Evolutionary conservation across 2,797 vertebrate genomes (phyloP).

Genomic region (Gadopsis bispinosus): DNA sequence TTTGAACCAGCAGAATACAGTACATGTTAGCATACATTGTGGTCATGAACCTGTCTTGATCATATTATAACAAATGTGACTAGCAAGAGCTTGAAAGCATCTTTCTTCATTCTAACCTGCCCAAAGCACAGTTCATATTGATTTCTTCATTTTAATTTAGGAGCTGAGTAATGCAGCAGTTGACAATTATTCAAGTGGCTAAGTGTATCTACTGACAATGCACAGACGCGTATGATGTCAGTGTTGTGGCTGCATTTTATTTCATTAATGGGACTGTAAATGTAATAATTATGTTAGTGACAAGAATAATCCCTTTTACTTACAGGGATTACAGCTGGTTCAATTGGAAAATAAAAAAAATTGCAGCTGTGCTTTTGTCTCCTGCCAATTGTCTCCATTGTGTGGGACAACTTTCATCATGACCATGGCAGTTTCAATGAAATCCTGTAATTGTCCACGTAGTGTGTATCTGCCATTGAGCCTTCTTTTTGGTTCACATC

Average conservation of each 20-base stretch:
- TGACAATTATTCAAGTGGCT: slow-evolving; percentile 21
- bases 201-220: slow-evolving; percentile 28
- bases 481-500: not conserved
- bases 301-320: slow-evolving; percentile 58
- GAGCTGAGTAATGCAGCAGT: slow-evolving; percentile 22
- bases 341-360: slow-evolving; percentile 43
- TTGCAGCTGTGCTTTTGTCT: slow-evolving; percentile 30
- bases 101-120: not conserved
- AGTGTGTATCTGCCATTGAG: not conserved
- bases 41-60: not conserved
- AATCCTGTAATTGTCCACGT: not conserved
- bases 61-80: not conserved
- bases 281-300: slow-evolving; percentile 50
- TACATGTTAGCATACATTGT: not conserved
- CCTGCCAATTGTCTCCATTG: slow-evolving; percentile 22
- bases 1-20: not conserved
- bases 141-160: slow-evolving; percentile 27
- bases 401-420: slow-evolving; percentile 23
- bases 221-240: slow-evolving; percentile 9
- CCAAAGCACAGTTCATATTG: not conserved
- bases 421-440: not conserved
- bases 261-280: slow-evolving; percentile 47
- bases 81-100: not conserved
- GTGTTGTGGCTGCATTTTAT: slow-evolving; percentile 23
- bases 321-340: slow-evolving; percentile 47